Evolutionary conservation across 2,113 vertebrate species (phyloP).

Genomic region (Rhea americana): DNA sequence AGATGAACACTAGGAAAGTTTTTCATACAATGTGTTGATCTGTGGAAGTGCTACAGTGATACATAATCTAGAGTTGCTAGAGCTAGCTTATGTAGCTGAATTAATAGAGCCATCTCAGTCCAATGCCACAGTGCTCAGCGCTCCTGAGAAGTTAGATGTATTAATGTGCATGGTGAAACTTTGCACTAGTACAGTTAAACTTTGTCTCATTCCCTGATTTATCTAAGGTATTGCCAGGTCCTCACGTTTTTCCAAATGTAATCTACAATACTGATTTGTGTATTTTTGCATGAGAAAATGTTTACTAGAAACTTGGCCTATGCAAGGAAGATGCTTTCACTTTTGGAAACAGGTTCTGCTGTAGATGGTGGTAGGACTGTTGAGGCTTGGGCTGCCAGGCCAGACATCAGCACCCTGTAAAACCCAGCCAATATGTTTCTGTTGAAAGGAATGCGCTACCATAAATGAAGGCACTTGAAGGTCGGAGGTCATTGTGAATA

Average conservation of each 20-base stretch:
- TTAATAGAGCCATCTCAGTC: background rate
- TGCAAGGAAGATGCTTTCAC: background rate
- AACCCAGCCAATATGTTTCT: conserved; percentile 65
- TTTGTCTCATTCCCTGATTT: background rate
- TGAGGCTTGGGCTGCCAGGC: conserved; percentile 27
- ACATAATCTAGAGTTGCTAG: background rate
- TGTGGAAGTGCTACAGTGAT: background rate
- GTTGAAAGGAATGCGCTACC: conserved; percentile 75
- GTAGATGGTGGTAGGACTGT: background rate
- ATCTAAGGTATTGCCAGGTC: accelerated
- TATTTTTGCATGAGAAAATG: background rate
- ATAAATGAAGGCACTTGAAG: conserved; percentile 82
- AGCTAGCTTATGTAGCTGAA: background rate
- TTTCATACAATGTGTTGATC: background rate
- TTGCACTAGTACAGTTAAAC: background rate
- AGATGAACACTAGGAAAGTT: background rate
- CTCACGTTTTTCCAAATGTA: background rate
- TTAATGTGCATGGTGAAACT: background rate
- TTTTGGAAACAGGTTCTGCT: background rate
- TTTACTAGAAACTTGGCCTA: background rate
- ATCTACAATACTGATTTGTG: accelerated
- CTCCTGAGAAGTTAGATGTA: background rate
- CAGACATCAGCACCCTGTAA: conserved; percentile 74
- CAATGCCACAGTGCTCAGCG: background rate
- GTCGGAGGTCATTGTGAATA: conserved; percentile 75